These are phyloP conservation scores for Scaeva pyrastri DNA, from an alignment of 2,888 invertebrate species.

Conservation along the genomic window DNA sequence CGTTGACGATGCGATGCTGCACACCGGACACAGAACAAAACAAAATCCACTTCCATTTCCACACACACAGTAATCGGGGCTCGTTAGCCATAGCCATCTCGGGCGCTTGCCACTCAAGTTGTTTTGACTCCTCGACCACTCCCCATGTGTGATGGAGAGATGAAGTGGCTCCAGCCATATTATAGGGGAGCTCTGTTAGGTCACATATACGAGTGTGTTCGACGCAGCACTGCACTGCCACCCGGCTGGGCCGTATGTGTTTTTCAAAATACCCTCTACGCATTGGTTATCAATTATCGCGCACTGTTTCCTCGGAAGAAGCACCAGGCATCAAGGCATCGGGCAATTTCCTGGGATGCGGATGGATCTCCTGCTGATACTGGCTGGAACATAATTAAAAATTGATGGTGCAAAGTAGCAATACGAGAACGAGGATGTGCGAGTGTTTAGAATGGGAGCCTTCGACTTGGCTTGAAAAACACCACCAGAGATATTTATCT, in stretches of 20 bases:
- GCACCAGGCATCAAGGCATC: not conserved
- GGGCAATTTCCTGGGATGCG: constrained; percentile 1
- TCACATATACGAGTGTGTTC: not conserved
- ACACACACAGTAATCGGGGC: constrained; percentile 10
- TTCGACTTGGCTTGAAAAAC: not conserved
- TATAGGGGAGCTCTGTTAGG: not conserved
- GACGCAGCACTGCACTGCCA: too few relatives aligned
- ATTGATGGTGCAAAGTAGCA: constrained; percentile 47
- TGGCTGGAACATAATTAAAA: constrained; percentile 65
- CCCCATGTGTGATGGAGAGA: constrained; percentile 21
- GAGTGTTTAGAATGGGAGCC: constrained; percentile 6
- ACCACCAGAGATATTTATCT: constrained; percentile 38
- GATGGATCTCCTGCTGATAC: constrained; percentile 62
- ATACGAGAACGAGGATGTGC: too few relatives aligned
- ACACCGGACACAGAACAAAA: not conserved
- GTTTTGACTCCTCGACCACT: constrained; percentile 69
- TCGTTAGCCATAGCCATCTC: constrained; percentile 66
- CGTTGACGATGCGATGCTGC: not conserved
- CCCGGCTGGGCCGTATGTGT: constrained; percentile 15
- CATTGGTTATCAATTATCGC: constrained; percentile 71
- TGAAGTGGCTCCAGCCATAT: constrained; percentile 9
- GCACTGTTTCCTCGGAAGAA: constrained; percentile 38
- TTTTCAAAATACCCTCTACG: constrained; percentile 2
- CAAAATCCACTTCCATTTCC: not conserved
- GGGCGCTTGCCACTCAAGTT: constrained; percentile 50